Base-by-base conservation (phyloP, 2,113 vertebrate genomes). In the Prunella fulvescens region DNA sequence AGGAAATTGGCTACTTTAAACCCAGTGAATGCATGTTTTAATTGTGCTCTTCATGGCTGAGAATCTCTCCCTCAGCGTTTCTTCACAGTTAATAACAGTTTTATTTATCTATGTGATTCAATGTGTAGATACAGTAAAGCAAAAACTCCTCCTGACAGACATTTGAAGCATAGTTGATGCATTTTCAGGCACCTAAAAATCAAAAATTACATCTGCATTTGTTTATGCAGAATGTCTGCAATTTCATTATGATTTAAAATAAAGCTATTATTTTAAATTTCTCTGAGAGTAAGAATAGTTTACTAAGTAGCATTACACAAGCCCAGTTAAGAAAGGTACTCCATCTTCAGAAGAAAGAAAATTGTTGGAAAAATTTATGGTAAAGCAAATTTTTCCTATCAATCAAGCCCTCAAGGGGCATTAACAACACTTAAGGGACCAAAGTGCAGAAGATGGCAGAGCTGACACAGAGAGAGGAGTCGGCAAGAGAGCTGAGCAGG, bases 1-100 rank as follows among this genome's bases (percentile, higher is more conserved):
- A 97, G 91, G 94, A 97, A 98, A 98, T 95, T 88, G 96, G 86
- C 89, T 97, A 90, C 93, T 97, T 96, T 93, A 96, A 95, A 93
- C 81, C 86, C 87, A 94, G 85, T 71, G 91, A 96, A 90, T 82
- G 47, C 11, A 37, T 94, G 91, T 96, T 97, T 97, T 97, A 98
- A 97, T 97, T 95, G 93, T 81, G 28, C 15, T 85, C 65, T 76
- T 96, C 86, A 81, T 90, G 88, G 96, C 1, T 89, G 90, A 94
- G 89, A 92, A 91, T 94, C 82, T 66, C 78, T 94, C 61, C 31
- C 35, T 89, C 9, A 23, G 44, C 47, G 50, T 66, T 91, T 95
- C 87, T 81, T 81, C 74, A 58, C 44, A 92, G 81, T 44, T 79
- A 82, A 58, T 70, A 96, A 50, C 3, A 2, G 13, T 79, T 88